Conservation (phyloP, 1,140 invertebrate genomes). For the Drosophila suzukii region DNA sequence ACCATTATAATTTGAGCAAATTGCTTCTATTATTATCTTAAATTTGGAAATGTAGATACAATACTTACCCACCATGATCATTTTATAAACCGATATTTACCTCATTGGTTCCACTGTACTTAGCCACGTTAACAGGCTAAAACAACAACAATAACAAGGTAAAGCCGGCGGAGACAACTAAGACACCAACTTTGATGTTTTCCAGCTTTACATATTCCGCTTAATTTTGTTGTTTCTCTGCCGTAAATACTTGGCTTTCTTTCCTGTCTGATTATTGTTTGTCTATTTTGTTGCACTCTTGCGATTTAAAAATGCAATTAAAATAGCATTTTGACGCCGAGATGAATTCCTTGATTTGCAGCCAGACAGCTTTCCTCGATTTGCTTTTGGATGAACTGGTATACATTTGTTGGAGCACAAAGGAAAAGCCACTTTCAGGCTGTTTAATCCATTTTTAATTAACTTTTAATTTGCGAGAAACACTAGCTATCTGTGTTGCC, state of each 20-base stretch:
- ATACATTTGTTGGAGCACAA: not conserved
- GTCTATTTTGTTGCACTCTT: slow-evolving; percentile 11
- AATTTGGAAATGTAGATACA: not conserved
- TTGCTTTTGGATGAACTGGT: not conserved
- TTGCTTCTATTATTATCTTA: no score
- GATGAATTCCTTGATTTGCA: slow-evolving; percentile 22
- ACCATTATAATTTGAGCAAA: no score
- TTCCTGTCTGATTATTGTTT: slow-evolving; percentile 3
- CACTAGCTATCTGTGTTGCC: not conserved
- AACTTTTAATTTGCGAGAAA: not conserved
- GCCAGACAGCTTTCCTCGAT: not conserved
- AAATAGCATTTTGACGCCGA: slow-evolving; percentile 40
- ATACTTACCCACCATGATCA: not conserved
- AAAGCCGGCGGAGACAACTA: slow-evolving; percentile 2
- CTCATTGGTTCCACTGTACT: not conserved
- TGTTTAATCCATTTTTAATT: slow-evolving; percentile 1
- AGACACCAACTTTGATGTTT: slow-evolving; percentile 35
- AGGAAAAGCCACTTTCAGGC: not conserved
- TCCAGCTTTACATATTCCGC: slow-evolving; percentile 3
- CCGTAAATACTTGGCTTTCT: slow-evolving; percentile 8
- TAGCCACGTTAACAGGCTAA: not conserved
- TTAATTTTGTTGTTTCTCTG: slow-evolving; percentile 6
- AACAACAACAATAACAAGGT: not conserved
- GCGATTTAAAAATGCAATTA: slow-evolving; percentile 38
- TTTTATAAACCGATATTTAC: not conserved